A percentile compares a stretch with the other conserved stretches of the same genome.
These are phyloP conservation scores for Harpalus rubripes DNA, from an alignment of 2,888 invertebrate genomes.

Conservation along the genomic window DNA sequence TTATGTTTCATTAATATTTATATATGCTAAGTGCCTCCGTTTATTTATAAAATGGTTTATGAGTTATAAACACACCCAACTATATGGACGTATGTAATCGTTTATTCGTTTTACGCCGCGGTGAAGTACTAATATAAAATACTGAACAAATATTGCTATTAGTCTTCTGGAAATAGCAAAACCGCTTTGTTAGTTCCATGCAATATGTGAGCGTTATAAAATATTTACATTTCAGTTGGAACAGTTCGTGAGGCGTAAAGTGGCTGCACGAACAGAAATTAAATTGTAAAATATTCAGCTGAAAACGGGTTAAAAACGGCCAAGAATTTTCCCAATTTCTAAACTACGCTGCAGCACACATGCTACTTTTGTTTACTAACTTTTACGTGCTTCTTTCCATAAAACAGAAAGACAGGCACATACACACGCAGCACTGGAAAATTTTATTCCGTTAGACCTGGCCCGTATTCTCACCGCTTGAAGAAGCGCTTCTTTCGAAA, in stretches of 20 bases:
- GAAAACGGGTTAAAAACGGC: conserved; percentile 43
- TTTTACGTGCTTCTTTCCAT: not conserved
- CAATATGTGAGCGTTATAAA: conserved; percentile 49
- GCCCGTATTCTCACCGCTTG: too few species aligned
- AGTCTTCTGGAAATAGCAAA: conserved; percentile 42
- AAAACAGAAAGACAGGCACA: too few species aligned
- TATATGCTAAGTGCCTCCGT: conserved; percentile 10
- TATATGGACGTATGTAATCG: not conserved
- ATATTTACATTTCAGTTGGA: conserved; percentile 51
- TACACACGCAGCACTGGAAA: too few species aligned
- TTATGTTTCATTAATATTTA: conserved; percentile 48
- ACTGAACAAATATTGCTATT: conserved; percentile 54
- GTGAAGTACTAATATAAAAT: conserved; percentile 31
- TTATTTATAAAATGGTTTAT: conserved; percentile 14
- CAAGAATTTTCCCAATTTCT: conserved; percentile 46
- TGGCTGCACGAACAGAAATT: conserved; percentile 48
- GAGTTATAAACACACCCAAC: not conserved
- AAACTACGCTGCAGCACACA: conserved; percentile 7
- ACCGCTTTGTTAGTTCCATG: conserved; percentile 51
- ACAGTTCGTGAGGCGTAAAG: conserved; percentile 45
- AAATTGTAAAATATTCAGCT: conserved; percentile 46
- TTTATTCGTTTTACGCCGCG: not conserved
- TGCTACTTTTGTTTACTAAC: conserved; percentile 8
- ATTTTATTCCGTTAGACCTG: too few species aligned
- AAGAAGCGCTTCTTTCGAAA: too few species aligned